Percentiles rank a stretch among this genome's conserved stretches.
Conservation (phyloP, 2,797 vertebrate genomes). For the Smutsia temminckii region DNA sequence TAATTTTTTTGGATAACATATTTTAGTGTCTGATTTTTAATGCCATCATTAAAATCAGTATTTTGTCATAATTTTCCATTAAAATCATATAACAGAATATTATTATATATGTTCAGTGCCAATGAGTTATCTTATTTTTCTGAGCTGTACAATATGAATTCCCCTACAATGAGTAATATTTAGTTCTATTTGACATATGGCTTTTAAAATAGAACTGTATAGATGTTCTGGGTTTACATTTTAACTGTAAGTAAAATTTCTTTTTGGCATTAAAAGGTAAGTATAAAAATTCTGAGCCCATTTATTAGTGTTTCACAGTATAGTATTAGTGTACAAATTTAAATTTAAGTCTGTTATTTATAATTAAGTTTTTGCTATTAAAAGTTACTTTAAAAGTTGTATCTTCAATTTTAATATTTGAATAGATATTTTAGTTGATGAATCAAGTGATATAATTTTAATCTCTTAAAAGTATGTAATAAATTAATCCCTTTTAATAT, state of each 20-base stretch:
- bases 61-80: conserved; percentile 2
- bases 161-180: background rate
- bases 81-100: background rate
- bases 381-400: background rate
- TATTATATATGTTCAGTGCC: background rate
- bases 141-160: background rate
- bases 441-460: background rate
- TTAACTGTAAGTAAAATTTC: background rate
- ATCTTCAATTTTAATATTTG: conserved; percentile 8
- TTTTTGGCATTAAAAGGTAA: background rate
- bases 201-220: conserved; percentile 8
- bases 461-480: background rate
- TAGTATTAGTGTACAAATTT: background rate
- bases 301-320: background rate
- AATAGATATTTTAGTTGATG: background rate
- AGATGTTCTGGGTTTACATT: background rate
- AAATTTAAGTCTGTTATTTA: background rate
- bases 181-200: background rate
- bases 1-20: background rate
- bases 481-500: background rate
- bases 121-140: background rate
- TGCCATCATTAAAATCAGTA: background rate
- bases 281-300: background rate
- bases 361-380: background rate
- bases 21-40: conserved; percentile 23